These are phyloP conservation scores for Drosophila demipolita DNA, from an alignment of 2,888 invertebrate genomes.

Conservation along the genomic window DNA sequence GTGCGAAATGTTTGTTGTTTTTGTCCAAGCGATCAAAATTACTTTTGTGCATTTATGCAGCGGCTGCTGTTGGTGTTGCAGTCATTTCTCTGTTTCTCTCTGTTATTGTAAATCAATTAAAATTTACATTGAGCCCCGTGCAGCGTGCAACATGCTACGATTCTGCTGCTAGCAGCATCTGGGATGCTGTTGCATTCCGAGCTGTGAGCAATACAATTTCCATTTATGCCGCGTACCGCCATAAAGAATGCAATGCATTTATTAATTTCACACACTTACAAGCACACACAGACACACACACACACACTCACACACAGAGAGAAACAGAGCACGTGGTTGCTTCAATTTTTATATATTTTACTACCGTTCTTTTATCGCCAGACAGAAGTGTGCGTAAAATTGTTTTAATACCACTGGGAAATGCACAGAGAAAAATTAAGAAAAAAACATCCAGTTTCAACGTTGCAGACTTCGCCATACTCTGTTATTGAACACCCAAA, in stretches of 20 bases:
- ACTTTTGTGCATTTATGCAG: conserved; percentile 29
- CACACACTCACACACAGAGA: background rate
- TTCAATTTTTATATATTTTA: conserved; percentile 25
- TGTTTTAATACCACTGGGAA: conserved; percentile 52
- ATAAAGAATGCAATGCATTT: conserved; percentile 63
- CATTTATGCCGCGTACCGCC: conserved; percentile 52
- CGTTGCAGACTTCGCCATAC: background rate
- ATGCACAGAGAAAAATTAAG: conserved; percentile 9
- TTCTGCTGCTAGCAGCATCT: conserved; percentile 11
- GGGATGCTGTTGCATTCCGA: conserved; percentile 11
- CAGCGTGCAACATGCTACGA: conserved; percentile 5
- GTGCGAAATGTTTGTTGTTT: background rate
- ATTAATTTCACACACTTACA: conserved; percentile 51
- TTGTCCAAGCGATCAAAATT: conserved; percentile 40
- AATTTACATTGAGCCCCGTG: conserved; percentile 56
- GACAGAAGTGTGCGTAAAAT: conserved; percentile 52
- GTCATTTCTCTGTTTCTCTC: conserved; percentile 18
- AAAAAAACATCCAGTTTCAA: background rate
- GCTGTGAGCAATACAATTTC: conserved; percentile 57
- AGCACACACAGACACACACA: background rate
- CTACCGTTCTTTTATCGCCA: conserved; percentile 36
- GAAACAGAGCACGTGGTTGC: conserved; percentile 5
- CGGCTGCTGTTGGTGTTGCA: conserved; percentile 14
- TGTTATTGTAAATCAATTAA: conserved; percentile 74
- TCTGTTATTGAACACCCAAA: background rate